Base-by-base conservation (phyloP, 2,888 invertebrate genomes). In the Pandemis corylana region DNA sequence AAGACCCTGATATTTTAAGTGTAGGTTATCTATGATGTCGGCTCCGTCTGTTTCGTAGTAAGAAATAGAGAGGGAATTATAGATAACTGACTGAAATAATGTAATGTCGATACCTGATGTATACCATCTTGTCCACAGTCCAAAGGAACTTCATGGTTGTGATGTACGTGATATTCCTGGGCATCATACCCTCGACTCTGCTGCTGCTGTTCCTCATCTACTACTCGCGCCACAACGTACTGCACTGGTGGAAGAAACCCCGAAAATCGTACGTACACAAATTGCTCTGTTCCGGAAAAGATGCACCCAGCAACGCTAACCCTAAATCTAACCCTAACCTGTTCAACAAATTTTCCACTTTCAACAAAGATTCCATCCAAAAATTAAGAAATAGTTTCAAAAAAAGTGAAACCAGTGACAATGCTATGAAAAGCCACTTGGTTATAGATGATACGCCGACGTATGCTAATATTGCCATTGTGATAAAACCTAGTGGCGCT, bases 111-210 rank as follows among this genome's bases (percentile, higher is more conserved):
- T 36, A 36, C 28, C n/a, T 20, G 28, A 59, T 61, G 12, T 3
- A 20, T 12, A 15, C 13, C 2, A 9, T 20, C 78, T 76, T 77
- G 65, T 83, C 81, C 77, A 51, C 95, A 98, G 98, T 97, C 78
- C 95, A 96, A 86, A 95, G 95, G 80, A 96, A 96, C 83, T 96
- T 98, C 88, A 96, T 97, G 86, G 96, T 97, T 76, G 97, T 97
- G 49, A 95, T 99, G 94, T 97, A 97, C 89, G 96, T 99, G 79
- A 96, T 98, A 82, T 98, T 98, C 96, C 95, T 99, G 81, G 97
- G 97, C 41, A 96, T 98, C 80, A 94, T 98, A 72, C 98, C 98
- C 0, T 89, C 96, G 75, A 89, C 97, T 61, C 95, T 97, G 1
- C 89, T 97, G 36, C 84, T 96, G 4, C 94, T 96, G 56, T 95